phyloP scores from a whole-genome alignment of 2,797 vertebrate genomes.

The Anisognathus igniventris region DNA sequence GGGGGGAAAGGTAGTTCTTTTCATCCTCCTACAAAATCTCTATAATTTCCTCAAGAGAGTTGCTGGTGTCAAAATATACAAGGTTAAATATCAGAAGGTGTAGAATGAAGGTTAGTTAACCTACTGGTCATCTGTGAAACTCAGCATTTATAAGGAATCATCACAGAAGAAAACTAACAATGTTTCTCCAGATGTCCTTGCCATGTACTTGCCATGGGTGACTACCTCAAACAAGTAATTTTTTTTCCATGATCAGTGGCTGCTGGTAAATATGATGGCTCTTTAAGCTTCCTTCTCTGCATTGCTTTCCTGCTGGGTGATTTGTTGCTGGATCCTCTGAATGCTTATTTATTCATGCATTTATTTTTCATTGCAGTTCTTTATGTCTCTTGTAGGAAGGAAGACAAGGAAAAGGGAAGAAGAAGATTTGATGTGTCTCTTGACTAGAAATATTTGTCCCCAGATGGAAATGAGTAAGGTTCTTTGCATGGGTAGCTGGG shows the following conservation, averaged over 20 bases:
- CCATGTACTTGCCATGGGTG: neutral
- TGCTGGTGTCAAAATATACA: neutral
- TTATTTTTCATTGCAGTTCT: neutral
- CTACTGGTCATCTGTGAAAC: neutral
- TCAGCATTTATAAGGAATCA: neutral
- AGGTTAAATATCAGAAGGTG: neutral
- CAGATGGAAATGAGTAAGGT: neutral
- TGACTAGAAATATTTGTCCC: neutral
- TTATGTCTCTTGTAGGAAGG: neutral
- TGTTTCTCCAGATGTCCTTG: neutral
- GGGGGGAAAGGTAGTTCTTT: rapidly evolving
- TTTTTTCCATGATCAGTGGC: neutral
- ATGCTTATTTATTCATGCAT: neutral
- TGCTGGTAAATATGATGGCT: neutral
- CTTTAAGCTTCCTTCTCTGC: neutral
- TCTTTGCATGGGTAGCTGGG: neutral
- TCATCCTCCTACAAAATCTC: neutral
- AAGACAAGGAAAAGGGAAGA: neutral
- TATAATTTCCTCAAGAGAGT: neutral
- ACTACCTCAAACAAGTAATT: neutral
- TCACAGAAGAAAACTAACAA: neutral
- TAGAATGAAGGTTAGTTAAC: neutral
- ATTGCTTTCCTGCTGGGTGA: neutral
- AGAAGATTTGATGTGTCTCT: neutral
- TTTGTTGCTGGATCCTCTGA: neutral